Percentiles rank a stretch among this genome's conserved stretches.
These are phyloP conservation scores for Ptychochromis oligacanthus DNA, from an alignment of 2,113 vertebrate genomes.

Conservation along the genomic window DNA sequence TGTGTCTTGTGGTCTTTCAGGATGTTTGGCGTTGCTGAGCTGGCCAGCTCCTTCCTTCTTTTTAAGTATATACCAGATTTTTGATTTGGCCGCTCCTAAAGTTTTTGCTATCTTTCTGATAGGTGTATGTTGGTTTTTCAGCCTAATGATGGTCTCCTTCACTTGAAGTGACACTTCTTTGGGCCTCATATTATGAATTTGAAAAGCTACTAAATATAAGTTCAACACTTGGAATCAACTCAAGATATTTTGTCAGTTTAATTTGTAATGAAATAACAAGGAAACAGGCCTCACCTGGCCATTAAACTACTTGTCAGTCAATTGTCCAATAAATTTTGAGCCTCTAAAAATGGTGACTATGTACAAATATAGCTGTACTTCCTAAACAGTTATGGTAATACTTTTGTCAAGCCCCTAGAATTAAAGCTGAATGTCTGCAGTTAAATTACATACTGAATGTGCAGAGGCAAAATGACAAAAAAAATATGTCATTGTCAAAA, in stretches of 20 bases:
- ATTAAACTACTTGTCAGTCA: not conserved
- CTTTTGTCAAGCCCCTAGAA: not conserved
- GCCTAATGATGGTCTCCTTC: not conserved
- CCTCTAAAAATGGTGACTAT: not conserved
- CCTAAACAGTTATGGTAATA: not conserved
- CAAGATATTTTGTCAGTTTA: not conserved
- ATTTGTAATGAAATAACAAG: not conserved
- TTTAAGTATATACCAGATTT: no score
- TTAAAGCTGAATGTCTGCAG: not conserved
- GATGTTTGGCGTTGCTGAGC: no score
- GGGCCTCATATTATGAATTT: no score
- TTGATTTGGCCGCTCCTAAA: no score
- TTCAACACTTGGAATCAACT: not conserved
- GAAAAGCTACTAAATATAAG: not conserved
- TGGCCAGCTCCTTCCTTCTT: no score
- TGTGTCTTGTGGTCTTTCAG: no score
- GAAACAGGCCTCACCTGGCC: not conserved
- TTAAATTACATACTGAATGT: not conserved
- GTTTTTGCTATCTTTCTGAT: not conserved
- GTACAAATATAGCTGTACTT: not conserved
- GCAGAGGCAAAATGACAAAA: not conserved
- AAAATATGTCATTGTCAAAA: no score
- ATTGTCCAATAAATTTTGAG: not conserved
- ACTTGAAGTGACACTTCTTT: not conserved
- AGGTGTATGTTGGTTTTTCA: not conserved